Evolutionary conservation across 1,140 invertebrate genomes (phyloP).

Genomic region (Drosophila miranda): DNA sequence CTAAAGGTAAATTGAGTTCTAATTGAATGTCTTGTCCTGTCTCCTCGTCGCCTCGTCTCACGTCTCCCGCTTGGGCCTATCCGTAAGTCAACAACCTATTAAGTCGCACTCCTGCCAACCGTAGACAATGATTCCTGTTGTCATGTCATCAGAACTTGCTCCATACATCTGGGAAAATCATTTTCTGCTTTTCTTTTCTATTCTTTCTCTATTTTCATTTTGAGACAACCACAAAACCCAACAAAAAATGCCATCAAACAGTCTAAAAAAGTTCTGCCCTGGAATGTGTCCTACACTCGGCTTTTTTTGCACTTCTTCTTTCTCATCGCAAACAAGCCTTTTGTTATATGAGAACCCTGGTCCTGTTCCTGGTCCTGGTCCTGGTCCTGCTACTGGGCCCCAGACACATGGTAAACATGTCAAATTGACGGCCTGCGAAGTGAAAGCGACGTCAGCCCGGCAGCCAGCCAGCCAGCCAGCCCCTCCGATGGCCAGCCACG

Average conservation of each 20-base stretch:
- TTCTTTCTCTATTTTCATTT: slow-evolving; percentile 9
- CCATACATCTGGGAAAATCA: slow-evolving; percentile 31
- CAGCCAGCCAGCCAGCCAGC: slow-evolving; percentile 51
- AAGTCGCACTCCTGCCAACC: slow-evolving; percentile 53
- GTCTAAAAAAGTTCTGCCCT: slow-evolving; percentile 54
- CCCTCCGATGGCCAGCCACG: slow-evolving; percentile 34
- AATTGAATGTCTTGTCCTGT: slow-evolving; percentile 36
- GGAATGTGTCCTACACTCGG: slow-evolving; percentile 37
- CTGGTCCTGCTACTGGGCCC: slow-evolving; percentile 7
- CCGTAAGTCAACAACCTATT: slow-evolving; percentile 61
- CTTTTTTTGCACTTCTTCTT: neutral
- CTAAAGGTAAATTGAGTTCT: slow-evolving; percentile 12
- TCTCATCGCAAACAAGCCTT: slow-evolving; percentile 55
- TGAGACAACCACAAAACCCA: slow-evolving; percentile 33
- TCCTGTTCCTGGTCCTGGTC: too few relatives aligned
- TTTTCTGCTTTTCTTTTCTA: slow-evolving; percentile 14
- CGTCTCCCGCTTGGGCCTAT: slow-evolving; percentile 13
- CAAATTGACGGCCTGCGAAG: slow-evolving; percentile 78
- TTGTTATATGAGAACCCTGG: slow-evolving; percentile 62
- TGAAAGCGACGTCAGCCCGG: slow-evolving; percentile 66
- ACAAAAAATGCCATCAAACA: slow-evolving; percentile 45
- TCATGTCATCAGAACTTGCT: slow-evolving; percentile 57
- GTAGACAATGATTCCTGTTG: slow-evolving; percentile 63
- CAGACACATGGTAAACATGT: slow-evolving; percentile 80
- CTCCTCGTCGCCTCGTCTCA: neutral